Evolutionary conservation across 2,888 invertebrate species (phyloP).

Genomic region (Hydropsyche betteni): DNA sequence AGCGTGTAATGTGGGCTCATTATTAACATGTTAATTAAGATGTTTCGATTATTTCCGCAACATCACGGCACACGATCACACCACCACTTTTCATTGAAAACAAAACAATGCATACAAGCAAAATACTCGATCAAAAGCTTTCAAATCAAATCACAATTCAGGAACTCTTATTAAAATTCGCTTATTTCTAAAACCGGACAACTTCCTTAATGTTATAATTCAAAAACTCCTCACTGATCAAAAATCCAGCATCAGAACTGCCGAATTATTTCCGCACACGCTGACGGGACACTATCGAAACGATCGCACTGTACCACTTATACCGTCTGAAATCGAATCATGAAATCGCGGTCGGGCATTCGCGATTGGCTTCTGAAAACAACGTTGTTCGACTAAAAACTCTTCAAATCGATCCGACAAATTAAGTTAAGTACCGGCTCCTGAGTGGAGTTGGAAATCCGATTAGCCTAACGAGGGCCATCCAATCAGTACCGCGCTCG

Average conservation of each 20-base stretch:
- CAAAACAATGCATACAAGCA: no score
- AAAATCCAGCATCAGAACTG: no score
- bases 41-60: slow-evolving; percentile 10
- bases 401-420: slow-evolving; percentile 47
- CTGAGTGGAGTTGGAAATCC: slow-evolving; percentile 47
- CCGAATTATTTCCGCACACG: no score
- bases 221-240: no score
- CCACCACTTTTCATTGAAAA: no score
- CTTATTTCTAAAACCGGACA: no score
- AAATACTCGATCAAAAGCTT: no score
- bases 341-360: slow-evolving; percentile 1
- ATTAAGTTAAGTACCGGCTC: slow-evolving; percentile 45
- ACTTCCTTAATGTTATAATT: no score
- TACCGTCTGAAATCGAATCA: slow-evolving; percentile 28
- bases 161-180: no score
- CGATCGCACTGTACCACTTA: no score
- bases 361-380: slow-evolving; percentile 32
- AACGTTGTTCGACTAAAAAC: slow-evolving; percentile 38
- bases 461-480: slow-evolving; percentile 50
- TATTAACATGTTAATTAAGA: slow-evolving; percentile 19
- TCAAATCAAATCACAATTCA: no score
- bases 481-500: slow-evolving; percentile 47
- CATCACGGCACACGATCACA: neutral
- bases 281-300: no score
- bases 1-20: slow-evolving; percentile 24